Evolutionary conservation across 2,113 vertebrate genomes (phyloP), one percentile per base, ranked within the genome.

Genomic region (Mormyrus iriodes): DNA sequence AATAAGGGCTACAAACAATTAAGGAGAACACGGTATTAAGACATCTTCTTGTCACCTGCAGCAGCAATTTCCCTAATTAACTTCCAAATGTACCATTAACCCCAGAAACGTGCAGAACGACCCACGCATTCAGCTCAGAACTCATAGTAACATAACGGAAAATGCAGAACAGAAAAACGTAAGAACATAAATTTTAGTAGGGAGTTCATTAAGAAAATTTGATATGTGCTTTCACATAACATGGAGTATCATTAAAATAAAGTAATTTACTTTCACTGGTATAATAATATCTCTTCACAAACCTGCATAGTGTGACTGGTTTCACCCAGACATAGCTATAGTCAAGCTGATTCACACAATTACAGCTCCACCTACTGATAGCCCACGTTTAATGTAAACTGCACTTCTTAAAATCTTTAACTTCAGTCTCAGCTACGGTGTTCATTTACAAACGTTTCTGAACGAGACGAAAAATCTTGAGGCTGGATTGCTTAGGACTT

Each of bases 361-460:
- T 93, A 91, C 93, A 95, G 95, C 95, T 91, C 95, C 95, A 93
- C 94, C 95, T 95, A 95, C 92, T 94, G 95, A 94, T 93, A 3
- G 13, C 69, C 73, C 49, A 24, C 9, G 24, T 13, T 46, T n/a
- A 85, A 51, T 44, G 44, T 48, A 46, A 44, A 83, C 17, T 19
- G 35, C 79, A 48, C 15, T n/a, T n/a, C 7, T 13, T 21, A 44
- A 21, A 83, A 83, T 21, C 17, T 46, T 42, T 65, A 21, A 44
- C 2, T 27, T 83, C 9, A 9, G n/a, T 31, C 9, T 69, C 55
- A 61, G 27, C 27, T 13, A 13, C n/a, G 61, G 61, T 31, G 61
- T 9, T n/a, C 61, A n/a, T 69, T 31, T 31, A 9, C 61, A 69
- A 31, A 69, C 4, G 12, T 4, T 69, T 69, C 27, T 31, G 61